Base-by-base conservation (phyloP, 2,113 vertebrate species). In the Colaptes auratus region DNA sequence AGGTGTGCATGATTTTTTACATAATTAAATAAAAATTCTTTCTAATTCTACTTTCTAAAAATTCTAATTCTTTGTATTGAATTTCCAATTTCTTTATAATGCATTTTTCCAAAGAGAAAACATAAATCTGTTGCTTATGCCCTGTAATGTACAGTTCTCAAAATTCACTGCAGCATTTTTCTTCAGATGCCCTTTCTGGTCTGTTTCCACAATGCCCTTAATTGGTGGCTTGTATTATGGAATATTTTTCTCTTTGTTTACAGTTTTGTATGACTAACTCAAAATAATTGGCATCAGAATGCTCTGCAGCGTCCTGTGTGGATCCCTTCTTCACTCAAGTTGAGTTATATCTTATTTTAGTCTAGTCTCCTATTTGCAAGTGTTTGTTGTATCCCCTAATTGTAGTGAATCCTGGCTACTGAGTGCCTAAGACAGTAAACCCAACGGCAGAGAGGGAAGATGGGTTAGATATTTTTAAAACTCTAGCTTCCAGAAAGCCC, bases 201-300 rank as follows among this genome's bases (percentile, higher is more conserved):
- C 83, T 56, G 3, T 78, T 83, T 91, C 76, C 71, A 86, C 53
- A 12, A 80, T 67, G 88, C 83, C 86, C 91, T 94, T 91, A 69
- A 64, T 96, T 95, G 93, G 14, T 87, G 56, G 79, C 69, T 83
- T 90, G 82, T 83, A 69, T 81, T 78, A 76, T 20, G 55, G 18
- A 88, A 13, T 69, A 24, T 83, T 91, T 90, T 90, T 91, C 52
- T 55, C 6, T 82, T 93, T 85, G 36, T 77, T 95, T 83, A 8
- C 27, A 14, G 70, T 95, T 88, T 85, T 88, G 10, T 94, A 19
- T 72, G 60, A 95, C 56, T 77, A 96, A 93, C 82, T 83, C 55
- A 63, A 59, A 94, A 80, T 91, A 73, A 44, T 95, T 93, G 82
- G 82, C 63, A 52, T 89, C 52, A 20, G 67, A 73, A 75, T 77